Base-by-base conservation (phyloP, 2,888 invertebrate species). In the Ceramica pisi region DNA sequence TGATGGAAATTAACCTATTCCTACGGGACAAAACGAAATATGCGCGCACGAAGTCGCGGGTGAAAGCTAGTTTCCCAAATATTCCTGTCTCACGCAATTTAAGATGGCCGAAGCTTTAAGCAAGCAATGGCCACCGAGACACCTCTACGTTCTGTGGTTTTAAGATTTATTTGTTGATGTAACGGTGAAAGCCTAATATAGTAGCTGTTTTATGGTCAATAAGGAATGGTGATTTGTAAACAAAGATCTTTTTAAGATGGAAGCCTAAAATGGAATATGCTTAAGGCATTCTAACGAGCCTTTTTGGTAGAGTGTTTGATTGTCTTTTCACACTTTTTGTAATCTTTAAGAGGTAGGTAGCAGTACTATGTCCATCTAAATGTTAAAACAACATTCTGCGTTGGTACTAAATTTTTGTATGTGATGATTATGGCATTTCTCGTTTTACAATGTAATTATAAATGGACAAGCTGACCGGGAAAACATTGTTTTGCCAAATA, bases 151-250 rank as follows among this genome's bases (percentile, higher is more conserved):
- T 57, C 57, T 57, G n/a, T 38, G 57, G 38, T 21, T 21, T 38
- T 14, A 38, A 65, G 61, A 72, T 77, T 59, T 65, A 81, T 76
- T 64, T 56, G 67, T 66, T 44, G 66, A 59, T 55, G 67, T 67
- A 78, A 67, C 63, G 78, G 79, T 72, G 78, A 79, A 78, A 79
- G 78, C 67, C 57, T 10, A 62, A 72, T 50, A 65, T 62, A 56
- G 78, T 19, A 77, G 63, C 62, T 62, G 50, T 23, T 65, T 14
- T 41, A 16, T 38, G 4, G 21, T 26, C 10, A 8, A 44, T 44
- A 21, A 69, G 50, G 53, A 46, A 51, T 19, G 41, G 62, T 48
- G 46, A 56, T 50, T 79, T 73, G 65, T 79, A 61, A 71, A 71
- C 60, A 72, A 60, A 62, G 8, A 51, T 53, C 8, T 61, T 69